phyloP scores from a whole-genome alignment of 2,113 vertebrate species.

The Parotia lawesii region DNA sequence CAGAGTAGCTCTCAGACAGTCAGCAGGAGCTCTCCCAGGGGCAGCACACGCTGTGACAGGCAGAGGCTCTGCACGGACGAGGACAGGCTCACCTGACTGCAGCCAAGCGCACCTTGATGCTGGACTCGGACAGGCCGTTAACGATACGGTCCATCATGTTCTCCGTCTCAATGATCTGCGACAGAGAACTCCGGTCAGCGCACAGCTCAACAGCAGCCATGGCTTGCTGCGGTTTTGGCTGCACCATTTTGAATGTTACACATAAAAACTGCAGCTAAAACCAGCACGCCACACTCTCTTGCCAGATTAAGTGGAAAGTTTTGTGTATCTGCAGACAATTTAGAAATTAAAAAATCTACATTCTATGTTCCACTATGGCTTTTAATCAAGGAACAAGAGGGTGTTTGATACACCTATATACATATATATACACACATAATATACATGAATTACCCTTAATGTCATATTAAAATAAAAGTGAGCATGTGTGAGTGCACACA shows the following conservation, averaged over 20 bases:
- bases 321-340: not conserved
- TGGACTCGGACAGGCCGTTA: slow-evolving; percentile 95
- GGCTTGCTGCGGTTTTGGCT: not conserved
- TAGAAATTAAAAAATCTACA: not conserved
- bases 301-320: not conserved
- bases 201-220: slow-evolving; percentile 10
- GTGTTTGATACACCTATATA: not conserved
- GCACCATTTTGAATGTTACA: not conserved
- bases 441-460: not conserved
- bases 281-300: not conserved
- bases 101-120: slow-evolving; percentile 97
- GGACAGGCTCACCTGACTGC: slow-evolving; percentile 89
- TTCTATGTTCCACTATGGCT: not conserved
- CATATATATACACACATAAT: not conserved
- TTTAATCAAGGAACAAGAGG: not conserved
- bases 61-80: not conserved
- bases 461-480: not conserved
- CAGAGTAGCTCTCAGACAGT: not conserved
- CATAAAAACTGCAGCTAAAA: not conserved
- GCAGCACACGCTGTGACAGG: not conserved
- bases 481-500: not conserved
- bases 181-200: slow-evolving; percentile 32
- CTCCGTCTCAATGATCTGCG: slow-evolving; percentile 97
- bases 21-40: not conserved
- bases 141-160: slow-evolving; percentile 99